These are phyloP conservation scores for Epirrhoe tristata DNA, from an alignment of 2,888 invertebrate genomes.

Conservation along the genomic window DNA sequence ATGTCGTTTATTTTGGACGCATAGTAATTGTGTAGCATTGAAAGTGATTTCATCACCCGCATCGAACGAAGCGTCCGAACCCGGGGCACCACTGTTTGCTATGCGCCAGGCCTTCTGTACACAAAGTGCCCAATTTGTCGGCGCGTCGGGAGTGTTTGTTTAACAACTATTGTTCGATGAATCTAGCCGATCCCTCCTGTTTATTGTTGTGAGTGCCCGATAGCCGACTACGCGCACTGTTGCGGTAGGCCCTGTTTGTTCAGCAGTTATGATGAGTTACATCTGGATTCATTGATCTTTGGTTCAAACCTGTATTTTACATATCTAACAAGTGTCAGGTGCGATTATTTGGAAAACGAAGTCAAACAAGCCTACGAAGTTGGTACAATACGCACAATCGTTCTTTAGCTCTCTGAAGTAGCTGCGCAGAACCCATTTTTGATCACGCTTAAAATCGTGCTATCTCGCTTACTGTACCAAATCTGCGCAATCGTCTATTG, in stretches of 20 bases:
- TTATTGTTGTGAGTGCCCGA: conserved; percentile 56
- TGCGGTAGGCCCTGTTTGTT: conserved; percentile 48
- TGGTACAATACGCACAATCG: no score
- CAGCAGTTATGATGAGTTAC: conserved; percentile 42
- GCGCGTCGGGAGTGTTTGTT: conserved; percentile 58
- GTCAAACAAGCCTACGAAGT: conserved; percentile 30
- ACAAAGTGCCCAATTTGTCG: conserved; percentile 61
- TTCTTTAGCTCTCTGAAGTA: no score
- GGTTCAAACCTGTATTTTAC: conserved; percentile 29
- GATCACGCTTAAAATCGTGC: no score
- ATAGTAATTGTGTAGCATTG: conserved; percentile 17
- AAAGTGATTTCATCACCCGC: conserved; percentile 38
- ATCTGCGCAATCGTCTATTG: no score
- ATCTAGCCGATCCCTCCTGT: conserved; percentile 46
- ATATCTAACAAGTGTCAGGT: conserved; percentile 28
- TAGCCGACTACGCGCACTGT: conserved; percentile 34
- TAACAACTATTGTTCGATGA: conserved; percentile 58
- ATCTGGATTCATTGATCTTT: conserved; percentile 43
- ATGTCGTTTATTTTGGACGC: conserved; percentile 11
- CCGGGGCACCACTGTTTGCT: conserved; percentile 35
- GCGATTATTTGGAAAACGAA: conserved; percentile 32
- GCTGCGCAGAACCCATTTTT: no score
- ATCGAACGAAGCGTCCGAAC: conserved; percentile 30
- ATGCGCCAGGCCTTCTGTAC: conserved; percentile 35
- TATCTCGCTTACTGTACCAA: no score